Conservation (phyloP, 2,888 invertebrate species). For the Lissocephala sabroskyi region DNA sequence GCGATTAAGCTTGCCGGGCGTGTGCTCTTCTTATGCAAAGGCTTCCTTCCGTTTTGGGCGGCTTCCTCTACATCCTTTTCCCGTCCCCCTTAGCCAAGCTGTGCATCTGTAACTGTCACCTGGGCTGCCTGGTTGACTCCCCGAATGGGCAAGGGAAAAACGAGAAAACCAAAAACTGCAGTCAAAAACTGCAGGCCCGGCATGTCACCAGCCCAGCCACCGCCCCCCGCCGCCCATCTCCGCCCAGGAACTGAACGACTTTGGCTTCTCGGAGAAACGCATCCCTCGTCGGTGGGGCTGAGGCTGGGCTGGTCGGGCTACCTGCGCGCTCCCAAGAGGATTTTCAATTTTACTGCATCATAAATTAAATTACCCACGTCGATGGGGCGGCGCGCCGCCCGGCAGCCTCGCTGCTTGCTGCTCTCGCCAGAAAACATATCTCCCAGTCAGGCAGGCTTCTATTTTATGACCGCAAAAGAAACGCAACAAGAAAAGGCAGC, state of each 20-base stretch:
- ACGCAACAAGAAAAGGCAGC: slow-evolving; percentile 52
- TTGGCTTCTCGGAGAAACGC: background rate
- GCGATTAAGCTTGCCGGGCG: background rate
- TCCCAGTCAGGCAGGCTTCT: slow-evolving; percentile 22
- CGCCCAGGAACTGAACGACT: background rate
- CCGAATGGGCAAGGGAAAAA: background rate
- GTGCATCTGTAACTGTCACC: slow-evolving; percentile 51
- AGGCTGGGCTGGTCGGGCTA: background rate
- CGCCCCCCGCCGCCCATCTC: background rate
- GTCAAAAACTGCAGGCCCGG: slow-evolving; percentile 9
- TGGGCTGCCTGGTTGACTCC: slow-evolving; percentile 17
- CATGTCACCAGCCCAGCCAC: slow-evolving; percentile 32
- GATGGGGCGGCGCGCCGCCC: slow-evolving; percentile 38
- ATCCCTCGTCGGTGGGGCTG: background rate
- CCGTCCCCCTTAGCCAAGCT: slow-evolving; percentile 22
- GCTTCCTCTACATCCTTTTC: no score
- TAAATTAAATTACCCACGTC: slow-evolving; percentile 69
- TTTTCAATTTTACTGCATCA: slow-evolving; percentile 70
- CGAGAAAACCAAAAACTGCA: background rate
- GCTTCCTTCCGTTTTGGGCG: slow-evolving; percentile 7
- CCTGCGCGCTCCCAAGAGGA: slow-evolving; percentile 62
- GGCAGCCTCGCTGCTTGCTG: slow-evolving; percentile 8
- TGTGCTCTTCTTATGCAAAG: slow-evolving; percentile 44
- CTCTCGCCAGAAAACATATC: slow-evolving; percentile 21
- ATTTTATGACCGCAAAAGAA: slow-evolving; percentile 62